A percentile compares a stretch with the other conserved stretches of the same genome.
Conservation (phyloP, 2,888 invertebrate genomes). For the Troides oblongomaculatus region DNA sequence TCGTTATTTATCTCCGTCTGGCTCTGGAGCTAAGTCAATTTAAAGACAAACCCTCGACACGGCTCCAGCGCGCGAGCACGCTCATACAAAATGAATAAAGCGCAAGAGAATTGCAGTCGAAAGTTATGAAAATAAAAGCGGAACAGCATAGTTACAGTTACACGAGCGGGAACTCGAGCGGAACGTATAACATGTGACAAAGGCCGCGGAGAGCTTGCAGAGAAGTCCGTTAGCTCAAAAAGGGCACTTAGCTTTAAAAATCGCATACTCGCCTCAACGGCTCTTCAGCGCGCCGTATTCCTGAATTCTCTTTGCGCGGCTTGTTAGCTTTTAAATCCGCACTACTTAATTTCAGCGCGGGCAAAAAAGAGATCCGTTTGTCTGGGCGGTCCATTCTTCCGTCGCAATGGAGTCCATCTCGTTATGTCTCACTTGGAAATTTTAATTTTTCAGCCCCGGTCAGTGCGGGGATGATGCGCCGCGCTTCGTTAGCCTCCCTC, state of each 20-base stretch:
- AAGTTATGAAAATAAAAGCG: slow-evolving; percentile 26
- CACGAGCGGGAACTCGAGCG: slow-evolving; percentile 14
- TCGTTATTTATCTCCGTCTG: no score
- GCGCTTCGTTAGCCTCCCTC: slow-evolving; percentile 14
- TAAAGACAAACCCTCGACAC: no score
- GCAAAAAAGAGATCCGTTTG: slow-evolving; percentile 29
- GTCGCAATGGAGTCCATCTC: slow-evolving; percentile 18
- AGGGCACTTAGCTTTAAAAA: slow-evolving; percentile 35
- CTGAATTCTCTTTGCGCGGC: slow-evolving; percentile 38
- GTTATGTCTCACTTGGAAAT: slow-evolving; percentile 16
- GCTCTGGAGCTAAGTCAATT: no score
- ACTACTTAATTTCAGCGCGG: slow-evolving; percentile 35
- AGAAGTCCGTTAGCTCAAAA: slow-evolving; percentile 28
- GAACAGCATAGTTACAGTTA: slow-evolving; percentile 18
- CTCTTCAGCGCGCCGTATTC: slow-evolving; percentile 35
- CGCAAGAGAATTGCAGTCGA: slow-evolving; percentile 9
- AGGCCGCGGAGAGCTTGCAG: slow-evolving; percentile 23
- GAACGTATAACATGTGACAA: slow-evolving; percentile 27
- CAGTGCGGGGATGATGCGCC: slow-evolving; percentile 5
- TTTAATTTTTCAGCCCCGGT: slow-evolving; percentile 20
- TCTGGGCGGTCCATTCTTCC: slow-evolving; percentile 22
- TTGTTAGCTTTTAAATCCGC: slow-evolving; percentile 40
- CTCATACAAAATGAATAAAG: background rate
- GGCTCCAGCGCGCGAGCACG: background rate
- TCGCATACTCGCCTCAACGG: slow-evolving; percentile 36